Percentiles rank a stretch among this genome's conserved stretches.
phyloP scores from a whole-genome alignment of 2,797 vertebrate species.

The Taenioides sp. region DNA sequence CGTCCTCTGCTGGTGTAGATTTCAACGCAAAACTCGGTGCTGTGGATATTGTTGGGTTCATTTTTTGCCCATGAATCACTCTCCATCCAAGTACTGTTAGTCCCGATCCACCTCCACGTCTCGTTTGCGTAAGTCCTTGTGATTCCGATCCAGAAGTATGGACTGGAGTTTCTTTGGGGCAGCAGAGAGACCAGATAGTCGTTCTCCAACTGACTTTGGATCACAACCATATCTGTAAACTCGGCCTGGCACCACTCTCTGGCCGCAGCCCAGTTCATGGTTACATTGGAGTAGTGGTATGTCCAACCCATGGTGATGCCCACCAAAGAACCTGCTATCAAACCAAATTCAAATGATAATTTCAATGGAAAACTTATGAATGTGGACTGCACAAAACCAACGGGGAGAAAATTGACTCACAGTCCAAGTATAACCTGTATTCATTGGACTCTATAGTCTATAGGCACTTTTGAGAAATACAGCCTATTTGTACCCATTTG shows the following conservation, averaged over 20 bases:
- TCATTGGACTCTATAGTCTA: background rate
- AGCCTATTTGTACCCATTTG: background rate
- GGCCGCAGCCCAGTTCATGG: slow-evolving; percentile 63
- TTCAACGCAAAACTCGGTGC: slow-evolving; percentile 77
- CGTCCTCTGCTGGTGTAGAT: slow-evolving; percentile 48
- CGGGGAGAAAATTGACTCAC: too few relatives aligned
- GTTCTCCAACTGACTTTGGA: slow-evolving; percentile 72
- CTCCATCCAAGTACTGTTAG: slow-evolving; percentile 65
- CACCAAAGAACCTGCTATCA: slow-evolving; percentile 38
- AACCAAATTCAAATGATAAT: background rate
- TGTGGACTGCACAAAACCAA: background rate
- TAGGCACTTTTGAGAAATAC: background rate
- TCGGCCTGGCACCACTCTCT: slow-evolving; percentile 48
- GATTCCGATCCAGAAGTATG: slow-evolving; percentile 83
- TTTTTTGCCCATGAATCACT: slow-evolving; percentile 65
- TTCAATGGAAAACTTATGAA: background rate
- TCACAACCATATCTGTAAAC: slow-evolving; percentile 72
- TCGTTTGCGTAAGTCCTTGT: slow-evolving; percentile 50
- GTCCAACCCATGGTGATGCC: slow-evolving; percentile 58
- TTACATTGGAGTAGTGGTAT: slow-evolving; percentile 33
- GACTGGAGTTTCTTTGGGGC: slow-evolving; percentile 2
- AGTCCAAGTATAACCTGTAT: background rate
- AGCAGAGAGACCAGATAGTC: slow-evolving; percentile 57
- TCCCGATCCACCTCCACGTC: slow-evolving; percentile 77
- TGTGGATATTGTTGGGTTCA: slow-evolving; percentile 73